Evolutionary conservation across 2,888 invertebrate genomes (phyloP), one percentile per base, ranked within the genome.

Genomic region (Cataglyphis cursor): DNA sequence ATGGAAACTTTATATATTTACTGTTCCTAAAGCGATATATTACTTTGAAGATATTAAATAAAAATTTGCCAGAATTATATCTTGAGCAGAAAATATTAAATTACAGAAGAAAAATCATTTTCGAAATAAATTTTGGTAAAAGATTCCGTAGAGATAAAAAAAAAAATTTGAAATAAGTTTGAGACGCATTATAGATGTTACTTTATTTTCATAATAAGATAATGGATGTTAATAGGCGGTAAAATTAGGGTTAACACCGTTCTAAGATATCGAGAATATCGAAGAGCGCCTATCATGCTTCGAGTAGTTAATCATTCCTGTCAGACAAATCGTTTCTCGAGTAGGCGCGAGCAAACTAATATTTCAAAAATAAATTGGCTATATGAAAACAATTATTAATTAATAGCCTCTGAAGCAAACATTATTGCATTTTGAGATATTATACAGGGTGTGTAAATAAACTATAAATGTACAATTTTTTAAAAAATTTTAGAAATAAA

Each of bases 271-370:
- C 54, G 54, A 41, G 38, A 76, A 54, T 65, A 76, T 65, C 12
- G 38, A 54, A 31, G 35, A 28, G 15, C 38, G 38, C 12, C 24
- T 65, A 65, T 65, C 76, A 54, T n/a, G n/a, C 54, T 65, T 21
- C 38, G 12, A 54, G 38, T 35, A 65, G 76, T 76, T 76, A 76
- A 76, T 76, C 76, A 76, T 76, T 65, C 65, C 54, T 76, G 76
- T 65, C 76, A 76, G 65, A 65, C 28, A 65, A 76, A 76, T 76
- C 65, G 54, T 76, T 76, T 65, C 65, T 65, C 31, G 35, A 75
- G 75, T 75, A 65, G n/a, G 12, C 65, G 65, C 75, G 75, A 64
- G 54, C 51, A 24, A 65, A 64, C 65, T 65, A 54, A 76, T 54
- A 65, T 76, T 65, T 76, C 76, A 24, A 65, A 38, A 65, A 28